Evolutionary conservation across 2,888 invertebrate species (phyloP).

Genomic region (Oscheius sp.): DNA sequence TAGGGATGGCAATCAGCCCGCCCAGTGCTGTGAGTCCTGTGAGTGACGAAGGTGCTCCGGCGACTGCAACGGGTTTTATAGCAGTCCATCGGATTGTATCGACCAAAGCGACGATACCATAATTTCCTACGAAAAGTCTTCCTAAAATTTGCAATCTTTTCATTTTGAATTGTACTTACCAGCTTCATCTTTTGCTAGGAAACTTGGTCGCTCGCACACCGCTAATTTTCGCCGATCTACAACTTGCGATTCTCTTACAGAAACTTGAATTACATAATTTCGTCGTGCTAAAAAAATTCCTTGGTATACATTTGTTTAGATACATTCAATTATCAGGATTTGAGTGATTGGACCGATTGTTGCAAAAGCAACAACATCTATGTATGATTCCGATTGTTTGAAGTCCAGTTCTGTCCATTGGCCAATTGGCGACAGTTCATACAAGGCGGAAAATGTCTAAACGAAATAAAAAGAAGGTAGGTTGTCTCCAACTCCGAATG

Average conservation of each 20-base stretch:
- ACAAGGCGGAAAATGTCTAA: slow-evolving; percentile 54
- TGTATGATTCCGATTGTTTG: slow-evolving; percentile 50
- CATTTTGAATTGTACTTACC: slow-evolving; percentile 30
- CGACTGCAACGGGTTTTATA: slow-evolving; percentile 46
- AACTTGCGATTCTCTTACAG: slow-evolving; percentile 47
- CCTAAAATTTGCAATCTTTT: slow-evolving; percentile 37
- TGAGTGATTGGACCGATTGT: slow-evolving; percentile 56
- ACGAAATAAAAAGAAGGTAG: background rate
- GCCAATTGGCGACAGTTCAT: slow-evolving; percentile 50
- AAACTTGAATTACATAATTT: slow-evolving; percentile 48
- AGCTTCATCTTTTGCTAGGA: slow-evolving; percentile 53
- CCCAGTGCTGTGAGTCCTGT: slow-evolving; percentile 50
- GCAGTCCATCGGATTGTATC: slow-evolving; percentile 52
- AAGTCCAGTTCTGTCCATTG: slow-evolving; percentile 57
- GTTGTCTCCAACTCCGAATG: slow-evolving; percentile 3
- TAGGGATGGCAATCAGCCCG: slow-evolving; percentile 51
- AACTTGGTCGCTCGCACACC: slow-evolving; percentile 51
- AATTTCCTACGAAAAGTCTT: slow-evolving; percentile 52
- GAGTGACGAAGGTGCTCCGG: slow-evolving; percentile 31
- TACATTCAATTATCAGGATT: slow-evolving; percentile 49
- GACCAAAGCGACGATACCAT: slow-evolving; percentile 42
- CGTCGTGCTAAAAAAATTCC: slow-evolving; percentile 37
- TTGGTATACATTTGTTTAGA: background rate
- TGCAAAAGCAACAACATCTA: slow-evolving; percentile 54
- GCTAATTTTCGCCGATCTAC: slow-evolving; percentile 50